Base-by-base conservation (phyloP, 2,797 vertebrate species). In the Enteromius viviparus region DNA sequence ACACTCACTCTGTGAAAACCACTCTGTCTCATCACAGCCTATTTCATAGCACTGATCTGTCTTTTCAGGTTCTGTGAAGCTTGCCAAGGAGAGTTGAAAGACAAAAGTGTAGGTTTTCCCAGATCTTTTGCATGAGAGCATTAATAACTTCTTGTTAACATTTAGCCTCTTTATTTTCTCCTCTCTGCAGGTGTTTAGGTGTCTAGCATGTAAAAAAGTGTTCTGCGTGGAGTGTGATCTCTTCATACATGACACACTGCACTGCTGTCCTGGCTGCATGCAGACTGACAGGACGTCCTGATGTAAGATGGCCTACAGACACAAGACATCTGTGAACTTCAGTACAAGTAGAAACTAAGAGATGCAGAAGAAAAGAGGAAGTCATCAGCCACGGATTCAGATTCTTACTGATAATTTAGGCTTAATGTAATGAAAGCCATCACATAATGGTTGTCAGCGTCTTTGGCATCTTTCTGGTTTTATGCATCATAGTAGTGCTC, bases 151-250 rank as follows among this genome's bases (percentile, higher is more conserved):
- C 3, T 26, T 15, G 12, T 79, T 79, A 3, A 34, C 40, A 34
- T 81, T 37, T 9, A 3, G 1, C 34, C n/a, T n/a, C 15, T 7
- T 1, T 80, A 64, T 76, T 26, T 87, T n/a, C 76, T 75, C 84
- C 79, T 85, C n/a, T 34, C 65, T 89, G 3, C 88, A 99, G 98
- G 93, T 96, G 40, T 98, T 96, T 82, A 37, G 89, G 6, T 99
- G 98, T 89, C 92, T 92, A 4, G 91, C 90, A 0, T 99, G 98
- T 89, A 89, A 87, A 76, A 94, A 91, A 9, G 93, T 93, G 12
- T 99, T 98, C 92, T 99, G 98, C 45, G 85, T 96, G 87, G 97
- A 99, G 53, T 99, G 98, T 2, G 97, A 99, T 85, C 68, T 99
- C 86, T 99, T 98, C 93, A 91, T 98, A 92, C 98, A 99, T 3